These are phyloP conservation scores for Planococcus citri DNA, from an alignment of 1,140 invertebrate species.

Conservation along the genomic window DNA sequence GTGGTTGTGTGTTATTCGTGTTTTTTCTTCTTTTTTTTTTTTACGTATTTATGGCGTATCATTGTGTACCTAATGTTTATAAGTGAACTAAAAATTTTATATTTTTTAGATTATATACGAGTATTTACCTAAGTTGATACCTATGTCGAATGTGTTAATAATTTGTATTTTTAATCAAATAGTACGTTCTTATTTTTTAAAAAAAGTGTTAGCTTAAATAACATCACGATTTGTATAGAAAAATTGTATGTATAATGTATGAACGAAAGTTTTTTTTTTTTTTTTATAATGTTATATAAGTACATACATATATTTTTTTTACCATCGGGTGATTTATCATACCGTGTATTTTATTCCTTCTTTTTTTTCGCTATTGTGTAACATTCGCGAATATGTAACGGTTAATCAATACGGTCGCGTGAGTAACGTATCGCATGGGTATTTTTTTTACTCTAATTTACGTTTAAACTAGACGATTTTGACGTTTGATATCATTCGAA, in stretches of 20 bases:
- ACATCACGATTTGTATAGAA: slow-evolving; percentile 1
- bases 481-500: no score
- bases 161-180: neutral
- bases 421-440: no score
- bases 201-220: neutral
- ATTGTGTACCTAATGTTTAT: neutral
- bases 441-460: no score
- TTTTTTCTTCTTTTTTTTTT: no score
- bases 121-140: neutral
- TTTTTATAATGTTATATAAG: neutral
- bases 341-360: no score
- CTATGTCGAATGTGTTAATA: neutral
- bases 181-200: neutral
- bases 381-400: no score
- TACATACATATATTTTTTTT: neutral
- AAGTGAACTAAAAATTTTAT: neutral
- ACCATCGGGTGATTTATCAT: neutral
- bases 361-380: no score
- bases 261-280: neutral
- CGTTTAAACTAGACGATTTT: no score
- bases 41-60: neutral
- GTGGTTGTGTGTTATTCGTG: neutral
- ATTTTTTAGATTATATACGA: neutral
- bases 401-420: no score
- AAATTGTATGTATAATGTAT: neutral